These are phyloP conservation scores for Cirrhinus mrigala DNA, from an alignment of 2,797 vertebrate species.

Conservation along the genomic window DNA sequence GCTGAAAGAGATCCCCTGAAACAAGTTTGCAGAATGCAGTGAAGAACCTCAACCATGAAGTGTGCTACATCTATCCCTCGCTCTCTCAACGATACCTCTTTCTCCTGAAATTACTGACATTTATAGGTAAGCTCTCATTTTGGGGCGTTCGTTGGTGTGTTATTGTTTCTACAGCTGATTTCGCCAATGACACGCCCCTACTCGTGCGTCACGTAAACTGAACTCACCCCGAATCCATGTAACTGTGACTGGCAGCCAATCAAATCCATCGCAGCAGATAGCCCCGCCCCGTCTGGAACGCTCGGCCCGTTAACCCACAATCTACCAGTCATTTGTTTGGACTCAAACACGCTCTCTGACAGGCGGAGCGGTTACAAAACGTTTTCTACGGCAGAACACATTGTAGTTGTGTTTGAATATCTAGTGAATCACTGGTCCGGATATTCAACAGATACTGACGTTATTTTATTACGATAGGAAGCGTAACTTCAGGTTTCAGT, in stretches of 20 bases:
- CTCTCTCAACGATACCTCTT: constrained; percentile 18
- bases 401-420: not conserved
- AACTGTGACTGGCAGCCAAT: constrained; percentile 53
- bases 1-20: constrained; percentile 28
- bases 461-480: not conserved
- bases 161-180: constrained; percentile 83
- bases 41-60: not conserved
- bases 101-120: constrained; percentile 12
- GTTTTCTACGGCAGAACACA: constrained; percentile 3
- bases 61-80: constrained; percentile 14
- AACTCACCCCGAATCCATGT: constrained; percentile 42
- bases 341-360: not conserved
- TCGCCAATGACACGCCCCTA: constrained; percentile 73
- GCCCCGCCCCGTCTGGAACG: constrained; percentile 54
- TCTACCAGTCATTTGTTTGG: constrained; percentile 14
- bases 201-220: constrained; percentile 68
- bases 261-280: not conserved
- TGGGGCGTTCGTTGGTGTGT: constrained; percentile 61
- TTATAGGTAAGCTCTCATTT: constrained; percentile 33
- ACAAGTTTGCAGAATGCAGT: constrained; percentile 50
- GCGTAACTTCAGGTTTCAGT: not conserved
- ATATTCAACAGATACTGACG: not conserved
- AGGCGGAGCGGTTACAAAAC: constrained; percentile 24
- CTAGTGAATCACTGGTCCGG: not conserved
- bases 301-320: constrained; percentile 55